Evolutionary conservation across 2,113 vertebrate species (phyloP).

Genomic region (Macrotis lagotis): DNA sequence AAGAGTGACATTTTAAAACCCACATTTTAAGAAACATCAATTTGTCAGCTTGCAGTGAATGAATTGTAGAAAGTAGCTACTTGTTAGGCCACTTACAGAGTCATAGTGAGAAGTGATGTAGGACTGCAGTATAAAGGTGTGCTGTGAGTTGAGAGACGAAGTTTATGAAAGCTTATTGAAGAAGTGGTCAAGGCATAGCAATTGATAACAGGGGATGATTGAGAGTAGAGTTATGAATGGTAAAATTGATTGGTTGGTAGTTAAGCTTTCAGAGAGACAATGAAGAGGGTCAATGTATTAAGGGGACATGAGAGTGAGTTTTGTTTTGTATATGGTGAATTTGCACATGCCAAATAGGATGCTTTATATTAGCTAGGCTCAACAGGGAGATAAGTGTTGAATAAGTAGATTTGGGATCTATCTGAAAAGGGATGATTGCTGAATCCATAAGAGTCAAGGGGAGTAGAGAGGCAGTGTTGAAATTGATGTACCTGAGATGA

Average conservation of each 20-base stretch:
- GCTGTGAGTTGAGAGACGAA: background rate
- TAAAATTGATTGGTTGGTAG: background rate
- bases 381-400: background rate
- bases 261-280: background rate
- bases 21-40: background rate
- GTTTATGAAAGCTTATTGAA: background rate
- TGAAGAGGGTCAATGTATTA: background rate
- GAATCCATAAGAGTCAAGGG: background rate
- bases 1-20: background rate
- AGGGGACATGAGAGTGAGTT: background rate
- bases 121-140: background rate
- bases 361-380: background rate
- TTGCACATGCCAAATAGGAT: background rate
- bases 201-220: background rate
- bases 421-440: background rate
- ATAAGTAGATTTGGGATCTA: background rate
- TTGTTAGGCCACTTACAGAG: background rate
- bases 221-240: background rate
- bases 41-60: background rate
- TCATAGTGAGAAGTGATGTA: background rate
- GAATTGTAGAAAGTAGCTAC: background rate
- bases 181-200: background rate
- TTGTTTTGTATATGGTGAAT: background rate
- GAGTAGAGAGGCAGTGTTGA: background rate
- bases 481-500: background rate